Base-by-base conservation (phyloP, 1,140 invertebrate genomes). In the Trichonephila clavata region DNA sequence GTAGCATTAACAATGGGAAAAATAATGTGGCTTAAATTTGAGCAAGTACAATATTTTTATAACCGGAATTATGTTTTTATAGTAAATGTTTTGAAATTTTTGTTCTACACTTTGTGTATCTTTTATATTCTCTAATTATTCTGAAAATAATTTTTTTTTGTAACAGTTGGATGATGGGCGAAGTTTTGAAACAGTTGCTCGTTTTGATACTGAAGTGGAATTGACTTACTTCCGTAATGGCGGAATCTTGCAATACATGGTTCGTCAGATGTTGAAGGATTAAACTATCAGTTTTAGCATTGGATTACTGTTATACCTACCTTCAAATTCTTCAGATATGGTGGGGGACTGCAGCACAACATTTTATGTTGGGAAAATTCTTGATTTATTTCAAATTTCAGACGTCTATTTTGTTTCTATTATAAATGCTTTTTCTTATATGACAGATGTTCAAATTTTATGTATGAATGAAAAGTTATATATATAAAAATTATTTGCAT, bases 161-260 rank as follows among this genome's bases (percentile, higher is more conserved):
- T 88, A 92, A 16, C 94, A 96, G 96, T 93, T 96, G 80, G 96
- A 97, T 90, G 95, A 96, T 95, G 97, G 97, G 0, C 96, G 96
- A 90, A 96, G 95, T 27, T 99, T 99, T 95, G 96, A 98, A 94
- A 98, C 97, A 0, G 96, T 97, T 27, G 96, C 97, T 0, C 97
- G 99, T 32, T 99, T 99, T 95, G 99, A 99, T 95, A 99, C 99
- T 0, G 99, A 99, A 96, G 99, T 99, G 0, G 99, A 99, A 95
- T 96, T 99, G n/a, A 97, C 98, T 0, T 99, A 99, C 95, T 99
- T 97, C 96, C 97, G 96, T 94, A 97, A 99, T 95, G 99, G 99
- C 63, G 99, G 99, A 18, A 99, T 99, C 95, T 97, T 99, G 13
- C 99, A 99, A 95, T 99, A 99, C 95, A 99, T 99, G 99, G 97